phyloP scores from a whole-genome alignment of 2,888 invertebrate genomes.

The Sarcophaga rosellei region DNA sequence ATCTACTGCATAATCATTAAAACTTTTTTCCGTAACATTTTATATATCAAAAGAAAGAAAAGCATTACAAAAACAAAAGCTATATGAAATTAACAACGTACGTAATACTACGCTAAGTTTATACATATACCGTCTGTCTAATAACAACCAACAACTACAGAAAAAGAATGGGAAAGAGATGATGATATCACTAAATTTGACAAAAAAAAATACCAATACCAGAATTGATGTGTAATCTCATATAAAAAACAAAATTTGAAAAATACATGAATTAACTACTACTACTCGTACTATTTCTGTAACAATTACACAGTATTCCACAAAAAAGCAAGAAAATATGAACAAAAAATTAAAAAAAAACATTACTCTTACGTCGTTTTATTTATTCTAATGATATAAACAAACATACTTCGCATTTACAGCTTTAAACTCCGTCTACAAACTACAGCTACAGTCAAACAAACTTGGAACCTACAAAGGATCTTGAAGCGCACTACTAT shows the following conservation, averaged over 20 bases:
- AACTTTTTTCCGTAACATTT: slow-evolving; percentile 15
- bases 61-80: not conserved
- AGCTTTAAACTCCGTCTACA: slow-evolving; percentile 42
- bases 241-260: slow-evolving; percentile 29
- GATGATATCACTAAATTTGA: slow-evolving; percentile 35
- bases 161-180: not conserved
- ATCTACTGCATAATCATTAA: slow-evolving; percentile 47
- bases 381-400: slow-evolving; percentile 53
- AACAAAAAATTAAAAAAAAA: slow-evolving; percentile 48
- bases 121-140: slow-evolving; percentile 45
- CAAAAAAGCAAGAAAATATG: slow-evolving; percentile 59
- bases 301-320: slow-evolving; percentile 69
- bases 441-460: not conserved
- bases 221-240: slow-evolving; percentile 63
- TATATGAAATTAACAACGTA: slow-evolving; percentile 52
- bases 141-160: slow-evolving; percentile 25
- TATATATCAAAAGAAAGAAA: slow-evolving; percentile 13
- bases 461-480: not conserved
- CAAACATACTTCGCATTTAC: slow-evolving; percentile 62
- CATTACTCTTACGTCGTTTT: slow-evolving; percentile 60
- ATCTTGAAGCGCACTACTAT: not conserved
- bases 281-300: slow-evolving; percentile 66
- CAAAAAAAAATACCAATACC: slow-evolving; percentile 22
- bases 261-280: slow-evolving; percentile 49
- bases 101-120: slow-evolving; percentile 69